These are phyloP conservation scores for Polyploca ridens DNA, from an alignment of 2,888 invertebrate species.

Conservation along the genomic window DNA sequence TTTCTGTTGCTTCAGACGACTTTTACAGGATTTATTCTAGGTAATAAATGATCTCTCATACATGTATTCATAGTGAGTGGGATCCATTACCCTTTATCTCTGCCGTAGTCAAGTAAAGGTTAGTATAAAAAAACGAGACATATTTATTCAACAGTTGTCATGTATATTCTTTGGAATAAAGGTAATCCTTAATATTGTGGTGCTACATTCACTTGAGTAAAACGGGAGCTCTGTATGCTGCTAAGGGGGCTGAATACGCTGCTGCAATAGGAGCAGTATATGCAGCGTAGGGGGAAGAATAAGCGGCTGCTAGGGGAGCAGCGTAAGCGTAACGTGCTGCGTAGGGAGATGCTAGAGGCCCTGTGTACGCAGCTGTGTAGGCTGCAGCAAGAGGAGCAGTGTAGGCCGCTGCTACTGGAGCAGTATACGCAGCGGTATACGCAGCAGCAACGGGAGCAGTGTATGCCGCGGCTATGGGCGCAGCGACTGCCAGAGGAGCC, in stretches of 20 bases:
- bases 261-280: constrained; percentile 42
- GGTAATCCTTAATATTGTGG: constrained; percentile 21
- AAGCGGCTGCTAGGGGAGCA: constrained; percentile 46
- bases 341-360: constrained; percentile 58
- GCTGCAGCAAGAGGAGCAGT: constrained; percentile 47
- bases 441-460: constrained; percentile 53
- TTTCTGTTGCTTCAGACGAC: no score
- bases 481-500: constrained; percentile 34
- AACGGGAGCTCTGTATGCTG: constrained; percentile 47
- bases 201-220: constrained; percentile 38
- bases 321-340: constrained; percentile 66
- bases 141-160: not conserved
- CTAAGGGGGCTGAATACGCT: constrained; percentile 44
- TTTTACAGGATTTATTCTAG: no score
- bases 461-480: constrained; percentile 44
- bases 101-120: no score
- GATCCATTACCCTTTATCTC: not conserved
- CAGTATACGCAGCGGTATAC: constrained; percentile 50
- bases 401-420: constrained; percentile 53
- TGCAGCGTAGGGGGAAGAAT: not conserved
- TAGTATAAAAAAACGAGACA: not conserved
- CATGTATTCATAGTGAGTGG: no score
- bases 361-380: constrained; percentile 51
- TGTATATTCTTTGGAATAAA: constrained; percentile 15
- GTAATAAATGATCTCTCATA: no score